phyloP scores from a whole-genome alignment of 2,888 invertebrate genomes.

The Eueremaeus valkanovi region DNA sequence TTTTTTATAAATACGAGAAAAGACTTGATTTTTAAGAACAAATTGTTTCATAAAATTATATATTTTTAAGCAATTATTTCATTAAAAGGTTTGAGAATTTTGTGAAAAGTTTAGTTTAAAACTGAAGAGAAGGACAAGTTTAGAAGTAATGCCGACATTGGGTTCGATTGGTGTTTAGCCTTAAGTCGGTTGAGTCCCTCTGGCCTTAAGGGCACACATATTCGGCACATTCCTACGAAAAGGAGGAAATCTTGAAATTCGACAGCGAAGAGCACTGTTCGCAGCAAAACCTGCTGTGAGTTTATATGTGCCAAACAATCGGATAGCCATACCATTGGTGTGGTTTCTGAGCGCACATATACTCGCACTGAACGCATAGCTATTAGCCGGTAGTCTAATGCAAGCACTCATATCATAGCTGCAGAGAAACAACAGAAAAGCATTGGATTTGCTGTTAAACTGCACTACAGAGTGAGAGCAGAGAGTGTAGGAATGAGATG shows the following conservation, averaged over 20 bases:
- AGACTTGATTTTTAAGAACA: no score
- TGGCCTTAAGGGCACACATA: conserved; percentile 10
- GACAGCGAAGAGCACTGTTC: background rate
- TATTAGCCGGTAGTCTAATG: background rate
- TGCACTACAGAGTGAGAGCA: background rate
- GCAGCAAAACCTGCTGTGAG: conserved; percentile 12
- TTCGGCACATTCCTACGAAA: conserved; percentile 26
- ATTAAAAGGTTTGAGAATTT: background rate
- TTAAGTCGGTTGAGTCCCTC: background rate
- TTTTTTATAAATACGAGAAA: no score
- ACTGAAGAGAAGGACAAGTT: background rate
- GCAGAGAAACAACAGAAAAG: no score
- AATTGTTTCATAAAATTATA: no score
- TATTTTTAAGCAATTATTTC: background rate
- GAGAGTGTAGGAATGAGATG: conserved; percentile 15
- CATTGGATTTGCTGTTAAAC: no score
- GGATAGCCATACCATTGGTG: no score
- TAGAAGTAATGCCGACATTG: background rate
- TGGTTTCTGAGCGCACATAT: background rate
- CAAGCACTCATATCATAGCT: background rate
- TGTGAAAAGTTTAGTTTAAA: background rate
- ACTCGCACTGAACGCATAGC: no score
- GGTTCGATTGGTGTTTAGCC: background rate
- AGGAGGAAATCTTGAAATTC: conserved; percentile 27
- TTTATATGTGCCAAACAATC: conserved; percentile 9